Conservation (phyloP, 2,888 invertebrate species). For the Clepsis dumicolana region DNA sequence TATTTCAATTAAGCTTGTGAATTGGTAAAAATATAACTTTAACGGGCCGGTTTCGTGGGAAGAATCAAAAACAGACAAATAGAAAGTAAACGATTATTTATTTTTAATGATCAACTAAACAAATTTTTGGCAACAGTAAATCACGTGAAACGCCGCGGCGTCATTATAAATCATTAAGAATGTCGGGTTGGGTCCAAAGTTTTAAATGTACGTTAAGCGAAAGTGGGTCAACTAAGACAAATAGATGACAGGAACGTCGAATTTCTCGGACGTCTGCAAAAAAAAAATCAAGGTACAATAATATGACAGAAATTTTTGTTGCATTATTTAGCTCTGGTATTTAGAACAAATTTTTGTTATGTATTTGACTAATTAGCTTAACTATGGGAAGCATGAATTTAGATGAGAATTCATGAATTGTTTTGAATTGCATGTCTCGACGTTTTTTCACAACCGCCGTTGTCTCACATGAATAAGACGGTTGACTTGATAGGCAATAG, state of each 20-base stretch:
- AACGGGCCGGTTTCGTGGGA: slow-evolving; percentile 47
- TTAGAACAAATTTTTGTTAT: background rate
- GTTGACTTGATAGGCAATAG: background rate
- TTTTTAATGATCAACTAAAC: slow-evolving; percentile 58
- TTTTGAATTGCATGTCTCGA: background rate
- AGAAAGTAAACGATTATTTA: slow-evolving; percentile 55
- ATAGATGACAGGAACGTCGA: slow-evolving; percentile 56
- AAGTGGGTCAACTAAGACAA: slow-evolving; percentile 71
- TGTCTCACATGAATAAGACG: background rate
- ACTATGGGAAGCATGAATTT: background rate
- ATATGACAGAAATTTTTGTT: slow-evolving; percentile 17
- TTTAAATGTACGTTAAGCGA: slow-evolving; percentile 54
- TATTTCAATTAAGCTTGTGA: slow-evolving; percentile 11
- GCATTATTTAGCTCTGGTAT: slow-evolving; percentile 17
- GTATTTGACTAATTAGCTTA: background rate
- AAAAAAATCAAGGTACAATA: slow-evolving; percentile 31
- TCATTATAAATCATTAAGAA: slow-evolving; percentile 64
- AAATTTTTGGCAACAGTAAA: slow-evolving; percentile 64
- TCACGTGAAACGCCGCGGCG: slow-evolving; percentile 61
- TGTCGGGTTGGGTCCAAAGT: slow-evolving; percentile 48
- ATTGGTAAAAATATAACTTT: slow-evolving; percentile 1
- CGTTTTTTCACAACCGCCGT: background rate
- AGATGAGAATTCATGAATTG: background rate
- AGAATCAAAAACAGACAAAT: slow-evolving; percentile 48
- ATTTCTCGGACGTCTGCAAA: slow-evolving; percentile 55